Percentiles rank a stretch among this genome's conserved stretches.
phyloP scores from a whole-genome alignment of 2,888 invertebrate genomes.

The Didymodactylos carnosus region DNA sequence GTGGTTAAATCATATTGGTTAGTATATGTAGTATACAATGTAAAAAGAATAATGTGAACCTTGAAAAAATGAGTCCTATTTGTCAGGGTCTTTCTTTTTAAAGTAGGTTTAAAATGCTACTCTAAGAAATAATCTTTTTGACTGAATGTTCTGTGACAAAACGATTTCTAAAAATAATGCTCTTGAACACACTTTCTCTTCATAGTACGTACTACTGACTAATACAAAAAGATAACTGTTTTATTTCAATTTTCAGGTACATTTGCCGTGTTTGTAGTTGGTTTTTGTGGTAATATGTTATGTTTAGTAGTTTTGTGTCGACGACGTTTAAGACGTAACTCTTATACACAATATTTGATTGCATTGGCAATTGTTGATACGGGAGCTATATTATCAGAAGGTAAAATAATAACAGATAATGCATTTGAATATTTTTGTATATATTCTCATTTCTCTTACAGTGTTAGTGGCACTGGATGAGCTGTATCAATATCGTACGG shows the following conservation, averaged over 20 bases:
- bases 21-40: too few species aligned
- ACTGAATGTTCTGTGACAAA: too few species aligned
- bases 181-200: too few species aligned
- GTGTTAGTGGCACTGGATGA: background rate
- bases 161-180: too few species aligned
- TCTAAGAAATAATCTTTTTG: too few species aligned
- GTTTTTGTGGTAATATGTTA: background rate
- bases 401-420: too few species aligned
- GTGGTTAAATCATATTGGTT: background rate
- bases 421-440: background rate
- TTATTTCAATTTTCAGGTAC: background rate
- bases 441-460: background rate
- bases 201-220: too few species aligned
- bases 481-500: background rate
- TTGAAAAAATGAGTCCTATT: too few species aligned
- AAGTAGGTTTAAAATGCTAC: too few species aligned
- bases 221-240: too few species aligned
- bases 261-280: background rate
- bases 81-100: too few species aligned
- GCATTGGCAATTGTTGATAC: background rate
- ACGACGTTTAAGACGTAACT: background rate
- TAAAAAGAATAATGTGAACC: too few species aligned
- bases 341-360: background rate
- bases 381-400: background rate
- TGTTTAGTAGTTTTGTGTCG: background rate